phyloP scores from a whole-genome alignment of 2,113 vertebrate genomes.

The Fulica atra region DNA sequence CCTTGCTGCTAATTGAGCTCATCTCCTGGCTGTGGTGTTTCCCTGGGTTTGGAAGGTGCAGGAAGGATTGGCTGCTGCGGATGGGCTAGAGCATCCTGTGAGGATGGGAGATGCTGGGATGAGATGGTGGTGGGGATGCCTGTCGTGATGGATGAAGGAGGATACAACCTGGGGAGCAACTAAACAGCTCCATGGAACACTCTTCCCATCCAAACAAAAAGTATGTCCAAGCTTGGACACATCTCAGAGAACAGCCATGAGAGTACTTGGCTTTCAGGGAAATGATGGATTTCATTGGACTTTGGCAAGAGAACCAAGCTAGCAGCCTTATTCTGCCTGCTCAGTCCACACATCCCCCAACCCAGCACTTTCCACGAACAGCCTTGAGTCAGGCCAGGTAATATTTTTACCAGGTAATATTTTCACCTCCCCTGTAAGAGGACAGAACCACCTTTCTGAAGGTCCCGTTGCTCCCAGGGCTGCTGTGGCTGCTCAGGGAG shows the following conservation, averaged over 20 bases:
- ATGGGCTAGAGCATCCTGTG: not conserved
- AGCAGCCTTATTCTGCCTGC: not conserved
- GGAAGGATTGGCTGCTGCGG: not conserved
- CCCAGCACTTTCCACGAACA: not conserved
- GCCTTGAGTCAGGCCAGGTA: not conserved
- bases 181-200: not conserved
- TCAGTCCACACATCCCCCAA: not conserved
- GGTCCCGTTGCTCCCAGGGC: rapidly evolving
- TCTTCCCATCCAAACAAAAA: not conserved
- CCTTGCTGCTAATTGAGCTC: not conserved
- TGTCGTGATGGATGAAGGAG: not conserved
- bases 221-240: not conserved
- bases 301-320: not conserved
- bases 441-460: rapidly evolving
- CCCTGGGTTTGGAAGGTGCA: not conserved
- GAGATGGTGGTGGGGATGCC: not conserved
- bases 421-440: not conserved
- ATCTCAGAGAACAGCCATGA: not conserved
- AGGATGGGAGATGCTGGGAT: not conserved
- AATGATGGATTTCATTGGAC: not conserved
- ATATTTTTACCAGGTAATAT: not conserved
- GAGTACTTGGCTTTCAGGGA: not conserved
- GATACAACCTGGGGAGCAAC: not conserved
- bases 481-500: not conserved
- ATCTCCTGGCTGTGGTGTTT: not conserved